Evolutionary conservation across 2,797 vertebrate species (phyloP).

Genomic region (Tarsius wallacei): DNA sequence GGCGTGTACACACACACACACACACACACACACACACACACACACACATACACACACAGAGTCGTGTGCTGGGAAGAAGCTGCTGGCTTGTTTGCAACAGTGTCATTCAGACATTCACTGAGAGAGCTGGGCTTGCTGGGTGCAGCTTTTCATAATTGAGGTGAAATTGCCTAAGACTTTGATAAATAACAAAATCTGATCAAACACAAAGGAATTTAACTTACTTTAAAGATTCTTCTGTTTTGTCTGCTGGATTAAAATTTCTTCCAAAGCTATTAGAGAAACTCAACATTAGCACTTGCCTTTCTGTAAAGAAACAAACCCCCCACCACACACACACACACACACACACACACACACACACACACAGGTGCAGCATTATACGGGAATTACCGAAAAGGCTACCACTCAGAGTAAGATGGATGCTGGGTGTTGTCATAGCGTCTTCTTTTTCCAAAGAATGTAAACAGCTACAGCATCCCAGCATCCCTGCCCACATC

Average conservation of each 20-base stretch:
- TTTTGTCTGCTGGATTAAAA: slow-evolving; percentile 84
- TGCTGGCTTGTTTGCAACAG: not conserved
- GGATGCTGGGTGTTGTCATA: slow-evolving; percentile 69
- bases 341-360: not conserved
- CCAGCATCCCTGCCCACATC: slow-evolving; percentile 44
- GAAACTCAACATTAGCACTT: slow-evolving; percentile 80
- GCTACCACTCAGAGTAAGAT: slow-evolving; percentile 68
- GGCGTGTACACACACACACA: not conserved
- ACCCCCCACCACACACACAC: slow-evolving; percentile 2
- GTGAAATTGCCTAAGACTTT: slow-evolving; percentile 79
- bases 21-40: not conserved
- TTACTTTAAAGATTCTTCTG: slow-evolving; percentile 80
- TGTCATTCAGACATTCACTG: slow-evolving; percentile 25
- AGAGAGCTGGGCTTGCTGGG: slow-evolving; percentile 21
- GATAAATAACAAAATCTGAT: slow-evolving; percentile 80
- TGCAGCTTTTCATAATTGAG: slow-evolving; percentile 73
- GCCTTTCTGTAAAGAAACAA: slow-evolving; percentile 76
- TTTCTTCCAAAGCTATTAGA: slow-evolving; percentile 81
- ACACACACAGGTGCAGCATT: slow-evolving; percentile 65
- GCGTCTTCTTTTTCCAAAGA: slow-evolving; percentile 73
- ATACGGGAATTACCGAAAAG: slow-evolving; percentile 77
- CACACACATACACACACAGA: not conserved
- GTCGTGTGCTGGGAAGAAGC: slow-evolving; percentile 31
- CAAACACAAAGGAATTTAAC: slow-evolving; percentile 78
- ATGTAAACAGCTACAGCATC: slow-evolving; percentile 48